Evolutionary conservation across 2,888 invertebrate species (phyloP), one percentile per base, ranked within the genome.

Genomic region (Augiades crinisus): DNA sequence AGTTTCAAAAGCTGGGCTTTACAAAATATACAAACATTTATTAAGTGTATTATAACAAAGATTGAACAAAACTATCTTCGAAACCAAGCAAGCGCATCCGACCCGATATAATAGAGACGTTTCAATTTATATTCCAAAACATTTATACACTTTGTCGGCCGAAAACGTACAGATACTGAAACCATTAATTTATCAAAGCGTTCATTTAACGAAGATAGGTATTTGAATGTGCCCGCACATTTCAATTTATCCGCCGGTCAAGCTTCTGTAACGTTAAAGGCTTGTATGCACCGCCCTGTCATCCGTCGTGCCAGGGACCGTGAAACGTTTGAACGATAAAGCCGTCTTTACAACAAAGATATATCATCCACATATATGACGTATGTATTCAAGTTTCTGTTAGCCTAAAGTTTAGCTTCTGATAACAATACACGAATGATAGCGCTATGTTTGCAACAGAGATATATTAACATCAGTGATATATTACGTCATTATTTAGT

Each of bases 201-300:
- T 49, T 41, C 49, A 33, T 49, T 41, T 41, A 41, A 41, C 49
- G 49, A 49, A 33, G 34, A 45, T 45, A 50, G 50, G 43, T 50
- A 50, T 50, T 43, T 50, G 43, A 50, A 50, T 50, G 27, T 41
- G 33, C 49, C 49, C 49, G 49, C 49, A 49, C 49, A 49, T 49
- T 49, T 49, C 41, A 49, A 49, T 49, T 49, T 49, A 41, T 49
- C 41, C 16, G 17, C 24, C 30, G 49, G 49, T 49, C 49, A 49
- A 49, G 49, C 34, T 41, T 41, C 22, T 34, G 16, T 41, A 41
- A 34, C 34, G 31, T 17, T 41, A 33, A 41, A 12, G 34, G 6
- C n/a, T 24, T 19, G 36, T 47, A 47, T 16, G 46, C 46, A 47
- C 8, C 8, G 4, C 21, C 44, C 44, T 34, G n/a, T 22, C 13